Percentiles rank a stretch among this genome's conserved stretches.
Conservation (phyloP, 2,888 invertebrate species). For the Stenoptilia bipunctidactyla region DNA sequence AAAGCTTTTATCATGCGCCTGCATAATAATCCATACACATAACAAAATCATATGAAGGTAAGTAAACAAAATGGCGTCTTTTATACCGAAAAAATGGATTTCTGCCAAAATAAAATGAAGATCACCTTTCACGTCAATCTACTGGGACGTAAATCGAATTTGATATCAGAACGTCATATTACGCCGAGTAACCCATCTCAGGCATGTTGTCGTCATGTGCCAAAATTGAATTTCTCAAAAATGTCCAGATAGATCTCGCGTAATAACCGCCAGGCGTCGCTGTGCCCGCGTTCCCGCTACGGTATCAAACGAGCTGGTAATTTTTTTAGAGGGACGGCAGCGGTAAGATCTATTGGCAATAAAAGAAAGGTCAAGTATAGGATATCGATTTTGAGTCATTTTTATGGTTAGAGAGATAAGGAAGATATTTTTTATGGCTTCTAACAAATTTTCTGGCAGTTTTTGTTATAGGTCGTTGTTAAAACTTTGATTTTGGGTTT, state of each 20-base stretch:
- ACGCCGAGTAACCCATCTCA: constrained; percentile 18
- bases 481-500: too few relatives aligned
- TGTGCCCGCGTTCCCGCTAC: constrained; percentile 27
- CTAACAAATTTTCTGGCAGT: too few relatives aligned
- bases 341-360: neutral
- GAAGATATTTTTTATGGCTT: too few relatives aligned
- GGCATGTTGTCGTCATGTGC: constrained; percentile 22
- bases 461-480: too few relatives aligned
- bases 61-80: too few relatives aligned
- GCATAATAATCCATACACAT: too few relatives aligned
- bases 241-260: constrained; percentile 21
- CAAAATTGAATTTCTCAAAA: constrained; percentile 40
- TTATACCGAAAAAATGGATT: too few relatives aligned
- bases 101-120: constrained; percentile 3
- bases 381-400: too few relatives aligned
- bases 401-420: too few relatives aligned
- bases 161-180: neutral
- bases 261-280: constrained; percentile 27
- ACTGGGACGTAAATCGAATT: neutral
- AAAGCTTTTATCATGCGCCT: too few relatives aligned
- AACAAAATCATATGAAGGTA: too few relatives aligned
- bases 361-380: constrained; percentile 4
- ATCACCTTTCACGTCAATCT: neutral
- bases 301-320: constrained; percentile 33
- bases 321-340: constrained; percentile 10